Percentiles rank a stretch among this genome's conserved stretches.
Conservation (phyloP, 2,888 invertebrate genomes). For the Epicampocera succincta region DNA sequence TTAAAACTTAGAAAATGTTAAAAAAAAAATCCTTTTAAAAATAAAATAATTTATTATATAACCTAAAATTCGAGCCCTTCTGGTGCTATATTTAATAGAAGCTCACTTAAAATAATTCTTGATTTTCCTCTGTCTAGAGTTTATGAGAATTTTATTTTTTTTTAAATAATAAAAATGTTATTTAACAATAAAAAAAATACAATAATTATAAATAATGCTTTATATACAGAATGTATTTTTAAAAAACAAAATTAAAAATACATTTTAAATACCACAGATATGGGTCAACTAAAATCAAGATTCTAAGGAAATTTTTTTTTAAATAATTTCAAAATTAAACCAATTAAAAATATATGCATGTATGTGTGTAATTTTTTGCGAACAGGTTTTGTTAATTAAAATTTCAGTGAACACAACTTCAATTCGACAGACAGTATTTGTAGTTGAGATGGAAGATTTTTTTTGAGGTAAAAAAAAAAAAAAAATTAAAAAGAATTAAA, state of each 20-base stretch:
- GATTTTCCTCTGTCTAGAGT: conserved; percentile 4
- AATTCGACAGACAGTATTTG: too few species aligned
- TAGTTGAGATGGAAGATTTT: too few species aligned
- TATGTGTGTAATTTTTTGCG: too few species aligned
- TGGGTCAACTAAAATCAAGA: conserved; percentile 33
- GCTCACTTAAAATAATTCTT: conserved; percentile 16
- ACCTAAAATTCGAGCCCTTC: conserved; percentile 50
- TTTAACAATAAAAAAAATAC: conserved; percentile 42
- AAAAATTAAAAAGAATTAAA: too few species aligned
- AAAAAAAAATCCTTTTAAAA: neutral
- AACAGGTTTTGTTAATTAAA: too few species aligned
- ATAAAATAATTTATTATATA: conserved; percentile 12
- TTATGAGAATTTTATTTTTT: conserved; percentile 39
- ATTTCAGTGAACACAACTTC: too few species aligned
- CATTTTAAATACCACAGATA: conserved; percentile 54
- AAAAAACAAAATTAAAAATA: conserved; percentile 20
- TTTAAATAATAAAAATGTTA: conserved; percentile 8
- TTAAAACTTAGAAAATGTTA: conserved; percentile 18
- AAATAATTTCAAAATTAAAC: conserved; percentile 3
- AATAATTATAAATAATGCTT: conserved; percentile 15
- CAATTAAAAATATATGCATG: too few species aligned
- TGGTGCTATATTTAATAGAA: conserved; percentile 22
- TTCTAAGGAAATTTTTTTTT: conserved; percentile 22
- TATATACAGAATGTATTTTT: conserved; percentile 42
- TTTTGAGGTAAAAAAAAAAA: too few species aligned